Base-by-base conservation (phyloP, 2,888 invertebrate species). In the Timandra comae region DNA sequence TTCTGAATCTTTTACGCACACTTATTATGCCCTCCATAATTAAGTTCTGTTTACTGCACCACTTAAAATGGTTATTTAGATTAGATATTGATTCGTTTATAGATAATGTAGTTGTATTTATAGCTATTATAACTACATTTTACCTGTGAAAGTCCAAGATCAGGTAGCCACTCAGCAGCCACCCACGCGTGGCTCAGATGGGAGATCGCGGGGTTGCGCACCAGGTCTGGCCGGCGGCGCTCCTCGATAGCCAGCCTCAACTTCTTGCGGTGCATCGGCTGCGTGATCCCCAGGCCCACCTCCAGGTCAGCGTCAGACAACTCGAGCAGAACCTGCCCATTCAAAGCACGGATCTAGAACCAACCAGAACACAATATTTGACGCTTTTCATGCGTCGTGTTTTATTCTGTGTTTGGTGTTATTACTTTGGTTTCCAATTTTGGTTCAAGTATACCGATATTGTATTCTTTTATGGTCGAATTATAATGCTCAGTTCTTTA, bases 231-330 rank as follows among this genome's bases (percentile, higher is more conserved):
- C 49, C 96, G 91, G 30, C 97, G 86, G 49, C 96, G 92, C 73
- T 97, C 97, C 68, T 98, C 97, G 47, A 98, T 96, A 33, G 97
- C 97, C 54, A 98, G 88, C 29, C 97, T 88, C 41, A 98, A 85
- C 72, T 98, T 98, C 80, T 96, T 95, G 57, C 96, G 89, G 72
- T 98, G 97, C 90, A 98, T 93, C 24, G 96, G 94, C 87, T 97
- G 96, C 33, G 91, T 88, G 54, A 98, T 91, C n/a, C 96, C 96
- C 36, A 98, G 85, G 3, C 96, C 96, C 32, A 93, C 92, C 79
- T 96, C 96, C 68, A 98, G 79, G 70, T 98, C 98, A 31, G 93
- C 89, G 69, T 98, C 97, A 66, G 93, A 94, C 62, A 98, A 86
- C 84, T 96, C 97, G 56, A 97, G 89, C 63, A 98, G 88, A 57